A percentile compares a stretch with the other conserved stretches of the same genome.
Conservation (phyloP, 1,140 invertebrate genomes). For the roundworm (Caenorhabditis elegans) region WBcel235 BX284606.5:13615001-13615500, state of each 20-base stretch:
- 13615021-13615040: no score
- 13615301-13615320: neutral
- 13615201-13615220: no score
- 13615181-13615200: no score
- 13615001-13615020: no score
- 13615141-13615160: neutral
- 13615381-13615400: neutral
- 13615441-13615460: neutral
- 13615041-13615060: no score
- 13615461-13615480: constrained; percentile 20
- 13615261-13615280: neutral
- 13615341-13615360: constrained; percentile 19
- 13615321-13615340: constrained; percentile 16
- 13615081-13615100: neutral
- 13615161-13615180: no score
- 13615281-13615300: neutral
- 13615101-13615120: neutral
- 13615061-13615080: no score
- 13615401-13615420: neutral
- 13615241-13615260: neutral
- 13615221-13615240: neutral
- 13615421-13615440: neutral
- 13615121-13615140: no score
- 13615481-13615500: constrained; percentile 12
- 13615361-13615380: constrained; percentile 9